A percentile compares a stretch with the other conserved stretches of the same genome.
These are phyloP conservation scores for Stenotaenia linearis DNA, from an alignment of 2,888 invertebrate genomes.

Conservation along the genomic window DNA sequence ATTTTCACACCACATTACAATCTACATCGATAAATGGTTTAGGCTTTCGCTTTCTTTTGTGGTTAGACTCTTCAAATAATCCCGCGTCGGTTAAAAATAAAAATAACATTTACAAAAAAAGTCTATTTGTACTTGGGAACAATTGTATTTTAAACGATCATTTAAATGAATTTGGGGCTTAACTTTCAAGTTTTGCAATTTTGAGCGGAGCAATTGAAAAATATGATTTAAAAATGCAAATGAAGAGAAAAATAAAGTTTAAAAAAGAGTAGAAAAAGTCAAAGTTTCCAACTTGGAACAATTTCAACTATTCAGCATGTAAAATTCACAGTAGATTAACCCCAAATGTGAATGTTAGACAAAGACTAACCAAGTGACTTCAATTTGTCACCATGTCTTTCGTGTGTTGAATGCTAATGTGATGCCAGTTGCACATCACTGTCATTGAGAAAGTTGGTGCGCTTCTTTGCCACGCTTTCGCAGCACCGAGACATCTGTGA, in stretches of 20 bases:
- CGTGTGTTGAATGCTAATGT: slow-evolving; percentile 26
- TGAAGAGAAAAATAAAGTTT: neutral
- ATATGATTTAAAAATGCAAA: neutral
- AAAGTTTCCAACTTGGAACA: neutral
- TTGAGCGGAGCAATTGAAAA: neutral
- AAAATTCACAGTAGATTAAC: slow-evolving; percentile 19
- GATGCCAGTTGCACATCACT: slow-evolving; percentile 24
- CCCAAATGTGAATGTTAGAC: slow-evolving; percentile 21
- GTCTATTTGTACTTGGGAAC: too few relatives aligned
- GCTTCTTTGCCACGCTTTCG: neutral
- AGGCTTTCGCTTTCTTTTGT: neutral
- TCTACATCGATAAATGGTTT: neutral
- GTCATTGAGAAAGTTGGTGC: slow-evolving; percentile 12
- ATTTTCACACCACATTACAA: neutral
- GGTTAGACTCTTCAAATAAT: neutral
- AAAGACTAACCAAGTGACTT: slow-evolving; percentile 26
- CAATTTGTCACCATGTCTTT: slow-evolving; percentile 24
- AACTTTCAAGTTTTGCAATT: neutral
- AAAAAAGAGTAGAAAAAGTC: neutral
- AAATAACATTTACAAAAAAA: too few relatives aligned
- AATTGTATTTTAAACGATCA: too few relatives aligned
- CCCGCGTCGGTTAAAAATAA: neutral
- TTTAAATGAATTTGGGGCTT: neutral
- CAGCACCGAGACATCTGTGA: neutral
- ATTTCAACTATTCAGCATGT: slow-evolving; percentile 24